Evolutionary conservation across 2,888 invertebrate genomes (phyloP), one percentile per base, ranked within the genome.

Genomic region (Crioceris asparagi): DNA sequence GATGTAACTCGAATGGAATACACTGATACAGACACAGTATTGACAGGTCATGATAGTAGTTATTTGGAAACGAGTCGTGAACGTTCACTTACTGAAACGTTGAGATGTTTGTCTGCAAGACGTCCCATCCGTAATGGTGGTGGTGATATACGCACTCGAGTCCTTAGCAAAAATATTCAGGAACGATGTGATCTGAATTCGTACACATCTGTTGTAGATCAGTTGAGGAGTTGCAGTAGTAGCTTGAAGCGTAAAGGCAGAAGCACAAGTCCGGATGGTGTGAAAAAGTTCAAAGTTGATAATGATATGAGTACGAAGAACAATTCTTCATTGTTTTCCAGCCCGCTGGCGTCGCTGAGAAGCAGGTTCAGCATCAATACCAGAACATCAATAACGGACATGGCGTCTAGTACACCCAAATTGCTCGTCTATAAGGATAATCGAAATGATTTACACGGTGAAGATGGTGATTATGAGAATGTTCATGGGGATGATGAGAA

Each of bases 401-500:
- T 48, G 19, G 40, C 47, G 4, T 52, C 56, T 1, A 60, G 58
- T 41, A 61, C 60, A 1, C 62, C 62, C 5, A 61, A 59, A 46
- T 39, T 62, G 19, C 56, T 58, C 1, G 52, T 53, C 4, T 62
- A 59, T 32, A 61, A 55, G 39, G 57, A 54, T 36, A 51, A 51
- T 5, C 50, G 44, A 17, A 45, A 41, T 5, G 45, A 45, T 35
- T 43, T 44, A 38, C 45, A 47, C 30, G 54, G 53, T 27, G 48
- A 51, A 30, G 26, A 35, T 8, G 32, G 21, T 25, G 45, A 50
- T 29, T 45, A 48, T 4, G 44, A 43, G 19, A 49, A 46, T 11
- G 43, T 38, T n/a, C 39, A 46, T 14, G 46, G 45, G 7, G 46
- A 41, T 19, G 41, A 44, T n/a, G 50, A 55, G 17, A 57, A 57